These are phyloP conservation scores for Ageneiosus marmoratus DNA, from an alignment of 2,113 vertebrate genomes.

Conservation along the genomic window DNA sequence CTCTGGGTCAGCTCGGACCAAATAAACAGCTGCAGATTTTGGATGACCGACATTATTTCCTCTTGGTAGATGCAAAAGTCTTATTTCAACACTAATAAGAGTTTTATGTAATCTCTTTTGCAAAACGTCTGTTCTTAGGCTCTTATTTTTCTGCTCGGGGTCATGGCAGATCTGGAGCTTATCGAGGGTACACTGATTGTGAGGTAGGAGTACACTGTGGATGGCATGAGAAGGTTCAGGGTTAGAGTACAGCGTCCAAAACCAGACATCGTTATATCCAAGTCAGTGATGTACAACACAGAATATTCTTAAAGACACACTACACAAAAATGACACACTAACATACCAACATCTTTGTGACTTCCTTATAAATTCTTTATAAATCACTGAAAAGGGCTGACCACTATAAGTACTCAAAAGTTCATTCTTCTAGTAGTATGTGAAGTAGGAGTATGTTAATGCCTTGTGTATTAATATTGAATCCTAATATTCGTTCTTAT, in stretches of 20 bases:
- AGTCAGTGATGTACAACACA: background rate
- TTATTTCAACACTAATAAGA: background rate
- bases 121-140: background rate
- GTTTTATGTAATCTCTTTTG: background rate
- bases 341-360: no score
- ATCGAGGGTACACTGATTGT: background rate
- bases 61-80: conserved; percentile 7
- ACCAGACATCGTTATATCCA: background rate
- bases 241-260: background rate
- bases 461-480: background rate
- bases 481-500: no score
- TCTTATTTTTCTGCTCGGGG: background rate
- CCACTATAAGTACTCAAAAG: background rate
- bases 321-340: no score
- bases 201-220: background rate
- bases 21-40: conserved; percentile 84
- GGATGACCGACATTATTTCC: conserved; percentile 8
- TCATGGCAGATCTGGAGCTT: background rate
- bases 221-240: background rate
- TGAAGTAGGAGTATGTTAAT: background rate
- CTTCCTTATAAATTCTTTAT: no score
- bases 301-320: background rate
- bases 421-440: background rate
- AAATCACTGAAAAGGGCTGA: background rate
- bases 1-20: conserved; percentile 75